Evolutionary conservation across 2,888 invertebrate genomes (phyloP), one percentile per base, ranked within the genome.

Genomic region (Perithous albicinctus): DNA sequence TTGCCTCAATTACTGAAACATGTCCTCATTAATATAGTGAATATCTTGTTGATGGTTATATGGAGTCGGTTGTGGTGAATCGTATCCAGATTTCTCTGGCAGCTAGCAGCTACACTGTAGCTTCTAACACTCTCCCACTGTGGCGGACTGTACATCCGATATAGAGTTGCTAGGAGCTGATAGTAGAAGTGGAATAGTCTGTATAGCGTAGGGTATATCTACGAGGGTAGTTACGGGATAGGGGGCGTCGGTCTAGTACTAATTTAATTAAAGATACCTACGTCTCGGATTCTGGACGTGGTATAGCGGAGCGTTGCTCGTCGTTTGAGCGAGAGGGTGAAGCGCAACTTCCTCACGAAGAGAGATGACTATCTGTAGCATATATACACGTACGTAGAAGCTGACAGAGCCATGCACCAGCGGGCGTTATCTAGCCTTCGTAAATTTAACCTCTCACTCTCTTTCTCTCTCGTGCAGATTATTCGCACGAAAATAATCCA

Each of bases 211-310:
- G 54, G 29, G 46, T 20, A 63, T 26, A 63, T 67, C 35, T 63
- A 70, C 26, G 66, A 66, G 74, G 48, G 48, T 26, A 51, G 48
- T 48, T 56, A 56, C 72, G 69, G 69, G 73, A 78, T 64, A 70
- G 78, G 64, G 74, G 51, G 78, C 82, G 75, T 72, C 82, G 78
- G 75, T 64, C 75, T 78, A 70, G 75, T 82, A 82, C 82, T 82
- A 82, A 82, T 82, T 82, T 82, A 82, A 82, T 82, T 82, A 82
- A 82, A 78, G 81, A 74, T 82, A 78, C 81, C 81, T 82, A 78
- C 73, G 81, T 82, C 78, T 78, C 78, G 78, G 81, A 82, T 82
- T 82, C 78, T 78, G 74, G 78, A 82, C 81, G 73, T 70, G 78
- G 69, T 78, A 70, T 41, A 67, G 59, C 38, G 29, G 63, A 41